Evolutionary conservation across 2,797 vertebrate genomes (phyloP), one percentile per base, ranked within the genome.

Genomic region (Muscicapa comitata): DNA sequence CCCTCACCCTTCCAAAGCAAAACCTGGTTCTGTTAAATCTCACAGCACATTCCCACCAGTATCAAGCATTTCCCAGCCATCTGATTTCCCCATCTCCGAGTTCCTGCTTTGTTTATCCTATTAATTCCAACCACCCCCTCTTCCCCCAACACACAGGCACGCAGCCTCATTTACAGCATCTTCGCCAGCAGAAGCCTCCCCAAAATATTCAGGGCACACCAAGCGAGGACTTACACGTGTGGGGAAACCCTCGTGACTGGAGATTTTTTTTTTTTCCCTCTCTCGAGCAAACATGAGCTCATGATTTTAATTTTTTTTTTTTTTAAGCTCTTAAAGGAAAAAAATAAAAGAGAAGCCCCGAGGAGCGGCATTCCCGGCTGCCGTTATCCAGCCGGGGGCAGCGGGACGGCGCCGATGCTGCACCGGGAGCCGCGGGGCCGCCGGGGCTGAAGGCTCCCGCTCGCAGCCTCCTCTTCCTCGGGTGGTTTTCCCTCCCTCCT

Each of bases 81-180:
- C 96, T 97, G 97, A 97, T 96, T 96, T 90, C 90, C 80, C 97
- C 95, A 94, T 94, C 97, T 86, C 96, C 31, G 67, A 95, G 92
- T 90, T 94, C 95, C 93, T 59, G 96, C 97, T 97, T 95, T 92
- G 96, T 97, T 95, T 92, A 97, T 97, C 97, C 97, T 97, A 98
- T 96, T 97, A 95, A 95, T 95, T 93, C 95, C 96, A 94, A 48
- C 95, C 96, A 91, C 95, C 96, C 93, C 95, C 94, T 97, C 94
- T 96, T 97, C 96, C 96, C 97, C 95, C 95, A 96, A 80, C 97
- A 96, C 97, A 95, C 97, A 96, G 74, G 63, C 97, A 95, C 92
- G 92, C 97, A 97, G 96, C 97, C 97, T 97, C 95, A 84, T 96
- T 97, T 95, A 88, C 88, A 92, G 95, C 96, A 77, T 76, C 85